Percentiles rank a stretch among this genome's conserved stretches.
These are phyloP conservation scores for Enteromius argenteus DNA, from an alignment of 2,797 vertebrate genomes.

Conservation along the genomic window DNA sequence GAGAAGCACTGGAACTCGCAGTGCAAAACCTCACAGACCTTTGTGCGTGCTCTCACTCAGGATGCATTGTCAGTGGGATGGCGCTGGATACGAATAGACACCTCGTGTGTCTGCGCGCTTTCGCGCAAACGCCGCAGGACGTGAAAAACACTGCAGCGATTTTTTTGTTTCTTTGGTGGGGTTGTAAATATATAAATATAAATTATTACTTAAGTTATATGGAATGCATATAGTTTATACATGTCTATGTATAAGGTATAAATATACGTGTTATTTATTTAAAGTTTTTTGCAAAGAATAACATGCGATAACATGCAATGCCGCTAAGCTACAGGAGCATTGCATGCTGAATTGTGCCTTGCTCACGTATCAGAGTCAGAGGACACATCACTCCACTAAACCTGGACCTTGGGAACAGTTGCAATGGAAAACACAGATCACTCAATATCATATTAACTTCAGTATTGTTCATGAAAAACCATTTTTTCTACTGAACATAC, in stretches of 20 bases:
- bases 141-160: constrained; percentile 68
- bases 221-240: constrained; percentile 99
- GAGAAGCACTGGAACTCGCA: constrained; percentile 99
- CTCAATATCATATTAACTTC: constrained; percentile 52
- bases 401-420: constrained; percentile 52
- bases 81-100: constrained; percentile 98
- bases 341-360: constrained; percentile 86
- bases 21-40: constrained; percentile 96
- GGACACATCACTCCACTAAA: constrained; percentile 46
- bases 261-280: constrained; percentile 99
- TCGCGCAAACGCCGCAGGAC: constrained; percentile 92
- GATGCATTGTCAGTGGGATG: constrained; percentile 85
- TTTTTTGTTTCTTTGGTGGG: constrained; percentile 48
- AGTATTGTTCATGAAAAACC: constrained; percentile 59
- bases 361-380: constrained; percentile 75
- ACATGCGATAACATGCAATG: constrained; percentile 67
- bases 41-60: constrained; percentile 91
- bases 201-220: constrained; percentile 99
- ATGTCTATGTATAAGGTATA: constrained; percentile 95
- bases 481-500: constrained; percentile 49
- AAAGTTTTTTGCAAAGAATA: constrained; percentile 79
- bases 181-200: constrained; percentile 85
- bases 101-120: constrained; percentile 94
- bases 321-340: constrained; percentile 77
- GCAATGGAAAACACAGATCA: constrained; percentile 40